Percentiles rank a stretch among this genome's conserved stretches.
These are phyloP conservation scores for Eueides isabella DNA, from an alignment of 1,140 invertebrate genomes.

Conservation along the genomic window DNA sequence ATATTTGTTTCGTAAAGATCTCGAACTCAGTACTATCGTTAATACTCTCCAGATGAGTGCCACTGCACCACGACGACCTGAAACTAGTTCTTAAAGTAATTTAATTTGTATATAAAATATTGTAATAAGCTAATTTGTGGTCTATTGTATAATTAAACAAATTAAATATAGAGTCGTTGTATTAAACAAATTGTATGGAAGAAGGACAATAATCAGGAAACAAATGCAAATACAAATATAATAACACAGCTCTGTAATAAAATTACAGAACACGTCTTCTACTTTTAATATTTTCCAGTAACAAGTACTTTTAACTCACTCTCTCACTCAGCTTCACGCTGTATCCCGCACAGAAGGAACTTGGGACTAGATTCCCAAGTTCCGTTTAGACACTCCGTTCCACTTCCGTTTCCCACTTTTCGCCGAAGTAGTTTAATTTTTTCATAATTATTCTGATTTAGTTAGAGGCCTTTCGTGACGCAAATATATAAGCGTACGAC, in stretches of 20 bases:
- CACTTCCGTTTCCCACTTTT: too few relatives aligned
- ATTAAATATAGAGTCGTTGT: neutral
- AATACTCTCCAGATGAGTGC: too few relatives aligned
- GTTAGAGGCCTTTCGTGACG: too few relatives aligned
- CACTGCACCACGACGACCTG: too few relatives aligned
- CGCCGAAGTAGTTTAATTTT: too few relatives aligned
- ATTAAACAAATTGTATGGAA: neutral
- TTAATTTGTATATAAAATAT: neutral
- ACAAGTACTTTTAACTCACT: neutral
- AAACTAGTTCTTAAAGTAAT: neutral
- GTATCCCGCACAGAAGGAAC: neutral
- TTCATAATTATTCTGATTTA: too few relatives aligned
- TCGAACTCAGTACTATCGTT: too few relatives aligned
- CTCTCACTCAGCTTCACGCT: neutral
- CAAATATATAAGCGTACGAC: too few relatives aligned
- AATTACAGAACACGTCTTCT: neutral
- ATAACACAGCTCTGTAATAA: neutral
- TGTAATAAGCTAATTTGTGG: slow-evolving; percentile 17
- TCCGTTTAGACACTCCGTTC: neutral
- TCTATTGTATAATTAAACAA: slow-evolving; percentile 2
- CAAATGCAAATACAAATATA: neutral
- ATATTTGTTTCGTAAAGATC: too few relatives aligned
- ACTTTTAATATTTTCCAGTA: neutral
- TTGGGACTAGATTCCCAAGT: too few relatives aligned
- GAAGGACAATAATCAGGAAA: neutral